phyloP scores from a whole-genome alignment of 2,797 vertebrate species.

The Diceros bicornis region DNA sequence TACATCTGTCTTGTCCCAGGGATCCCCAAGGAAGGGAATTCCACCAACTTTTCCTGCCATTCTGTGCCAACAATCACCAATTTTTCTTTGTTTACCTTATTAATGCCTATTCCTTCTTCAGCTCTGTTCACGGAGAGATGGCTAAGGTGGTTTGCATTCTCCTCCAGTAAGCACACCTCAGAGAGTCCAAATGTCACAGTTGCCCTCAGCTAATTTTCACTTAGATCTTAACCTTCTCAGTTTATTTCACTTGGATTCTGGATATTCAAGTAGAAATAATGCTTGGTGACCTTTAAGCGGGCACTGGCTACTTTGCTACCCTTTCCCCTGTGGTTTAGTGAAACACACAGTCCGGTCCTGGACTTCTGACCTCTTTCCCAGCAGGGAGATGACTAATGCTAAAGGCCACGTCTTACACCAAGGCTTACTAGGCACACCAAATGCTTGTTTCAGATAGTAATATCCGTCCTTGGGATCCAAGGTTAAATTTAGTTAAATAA shows the following conservation, averaged over 20 bases:
- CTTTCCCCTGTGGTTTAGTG: conserved; percentile 69
- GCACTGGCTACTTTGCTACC: conserved; percentile 57
- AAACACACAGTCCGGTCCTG: neutral
- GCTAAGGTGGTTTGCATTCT: neutral
- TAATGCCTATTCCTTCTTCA: neutral
- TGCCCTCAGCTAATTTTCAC: neutral
- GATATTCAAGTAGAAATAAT: conserved; percentile 34
- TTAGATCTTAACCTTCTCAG: neutral
- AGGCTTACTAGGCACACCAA: neutral
- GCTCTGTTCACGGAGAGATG: neutral
- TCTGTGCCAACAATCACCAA: neutral
- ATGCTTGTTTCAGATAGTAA: neutral
- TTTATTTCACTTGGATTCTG: conserved; percentile 44
- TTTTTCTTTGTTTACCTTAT: neutral
- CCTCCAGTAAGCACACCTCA: neutral
- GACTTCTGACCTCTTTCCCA: conserved; percentile 66
- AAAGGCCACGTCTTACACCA: neutral
- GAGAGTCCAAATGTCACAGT: neutral
- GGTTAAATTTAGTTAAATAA: neutral
- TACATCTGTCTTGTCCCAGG: neutral
- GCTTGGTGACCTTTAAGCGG: conserved; percentile 35
- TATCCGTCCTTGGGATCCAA: conserved; percentile 6
- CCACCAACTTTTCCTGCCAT: neutral
- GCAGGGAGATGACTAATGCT: conserved; percentile 73
- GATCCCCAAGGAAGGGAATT: neutral